These are phyloP conservation scores for Enteromius fasciolatus DNA, from an alignment of 2,797 vertebrate genomes.

Conservation along the genomic window DNA sequence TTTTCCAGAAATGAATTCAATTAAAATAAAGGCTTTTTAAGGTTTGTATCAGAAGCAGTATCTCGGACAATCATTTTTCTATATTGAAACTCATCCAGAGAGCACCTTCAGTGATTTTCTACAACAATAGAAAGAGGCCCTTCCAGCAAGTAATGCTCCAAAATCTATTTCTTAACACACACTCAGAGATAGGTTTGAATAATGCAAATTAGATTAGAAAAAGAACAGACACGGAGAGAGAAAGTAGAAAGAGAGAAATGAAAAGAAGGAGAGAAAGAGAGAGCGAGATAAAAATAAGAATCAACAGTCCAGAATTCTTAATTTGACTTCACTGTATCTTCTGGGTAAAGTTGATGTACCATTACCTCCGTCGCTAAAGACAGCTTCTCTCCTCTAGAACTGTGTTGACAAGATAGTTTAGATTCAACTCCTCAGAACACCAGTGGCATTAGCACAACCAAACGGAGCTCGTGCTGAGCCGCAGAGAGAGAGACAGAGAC, in stretches of 20 bases:
- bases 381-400: constrained; percentile 7
- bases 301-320: not conserved
- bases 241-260: constrained; percentile 8
- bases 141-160: constrained; percentile 6
- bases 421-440: constrained; percentile 23
- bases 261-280: constrained; percentile 6
- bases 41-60: not conserved
- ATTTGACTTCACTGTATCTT: constrained; percentile 20
- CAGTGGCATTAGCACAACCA: constrained; percentile 21
- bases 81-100: constrained; percentile 22
- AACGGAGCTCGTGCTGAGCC: constrained; percentile 10
- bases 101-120: constrained; percentile 18
- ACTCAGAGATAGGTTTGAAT: constrained; percentile 19
- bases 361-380: constrained; percentile 4
- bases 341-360: constrained; percentile 21
- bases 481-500: constrained; percentile 27
- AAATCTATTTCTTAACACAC: constrained; percentile 10
- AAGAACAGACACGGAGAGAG: constrained; percentile 1
- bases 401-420: constrained; percentile 23
- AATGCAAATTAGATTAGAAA: constrained; percentile 19
- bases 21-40: not conserved
- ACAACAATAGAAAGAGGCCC: constrained; percentile 18
- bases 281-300: not conserved
- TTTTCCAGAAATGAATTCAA: not conserved
- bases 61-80: not conserved